Evolutionary conservation across 1,140 invertebrate species (phyloP), one percentile per base, ranked within the genome.

Genomic region (Marisa cornuarietis): DNA sequence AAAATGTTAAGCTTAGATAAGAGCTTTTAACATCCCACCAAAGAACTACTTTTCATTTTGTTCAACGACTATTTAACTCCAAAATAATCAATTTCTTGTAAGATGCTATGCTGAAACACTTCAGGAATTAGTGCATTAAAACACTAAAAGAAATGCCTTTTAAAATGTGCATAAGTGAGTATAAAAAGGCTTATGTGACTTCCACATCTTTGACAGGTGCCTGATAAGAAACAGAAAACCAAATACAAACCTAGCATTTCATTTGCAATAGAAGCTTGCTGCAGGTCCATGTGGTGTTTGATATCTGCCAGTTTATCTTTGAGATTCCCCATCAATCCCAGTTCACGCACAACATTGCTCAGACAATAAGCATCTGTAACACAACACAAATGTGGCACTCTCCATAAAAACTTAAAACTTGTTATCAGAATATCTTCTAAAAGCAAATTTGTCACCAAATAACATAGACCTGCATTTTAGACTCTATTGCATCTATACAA

Each of bases 241-340:
- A 61, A 31, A 54, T 22, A 73, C 78, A 22, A 79, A 85, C 83
- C 84, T 78, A 82, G 74, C 84, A 85, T 85, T 80, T 85, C 84
- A 54, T 80, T 79, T n/a, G 82, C 82, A 16, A 85, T 76, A 81
- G 79, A 76, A 26, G 74, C 54, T 74, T 80, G 78, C 72, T 84
- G 83, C 72, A 63, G 66, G 20, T 85, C 83, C 83, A 82, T 84
- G 51, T 85, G 81, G 31, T 76, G 75, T 71, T 79, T 78, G 49
- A 82, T 79, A 20, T 80, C 80, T 42, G 82, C 81, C 31, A 85
- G 61, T 69, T 81, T 82, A 54, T 81, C 77, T 31, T 83, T 81
- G 7, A 85, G 62, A 58, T 84, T 84, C 6, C 75, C 51, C 74
- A 81, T 83, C 58, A 85, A 31, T 13, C 85, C 85, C 26, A 85